Conservation (phyloP, 2,888 invertebrate genomes). For the Pyralis farinalis region DNA sequence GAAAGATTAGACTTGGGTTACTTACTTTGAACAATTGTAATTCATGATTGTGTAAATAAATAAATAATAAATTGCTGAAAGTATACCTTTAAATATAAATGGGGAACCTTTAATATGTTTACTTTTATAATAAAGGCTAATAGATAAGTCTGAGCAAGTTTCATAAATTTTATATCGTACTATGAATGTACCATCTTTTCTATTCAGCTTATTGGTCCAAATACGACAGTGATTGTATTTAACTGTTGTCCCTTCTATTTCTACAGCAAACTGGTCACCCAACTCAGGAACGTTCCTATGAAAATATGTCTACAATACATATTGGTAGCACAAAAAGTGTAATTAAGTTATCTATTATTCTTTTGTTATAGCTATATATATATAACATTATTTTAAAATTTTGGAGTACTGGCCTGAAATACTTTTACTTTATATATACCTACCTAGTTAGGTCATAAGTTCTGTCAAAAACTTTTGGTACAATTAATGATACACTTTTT, state of each 20-base stretch:
- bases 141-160: constrained; percentile 85
- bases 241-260: constrained; percentile 80
- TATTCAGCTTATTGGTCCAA: constrained; percentile 88
- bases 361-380: too few relatives aligned
- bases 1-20: constrained; percentile 26
- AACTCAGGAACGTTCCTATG: constrained; percentile 79
- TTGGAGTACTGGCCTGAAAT: too few relatives aligned
- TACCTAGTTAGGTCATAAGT: too few relatives aligned
- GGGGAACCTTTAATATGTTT: constrained; percentile 84
- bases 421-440: too few relatives aligned
- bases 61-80: background rate
- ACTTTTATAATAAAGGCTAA: constrained; percentile 84
- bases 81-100: constrained; percentile 82
- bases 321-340: too few relatives aligned
- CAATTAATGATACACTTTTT: too few relatives aligned
- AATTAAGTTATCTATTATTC: too few relatives aligned
- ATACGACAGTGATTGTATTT: constrained; percentile 83
- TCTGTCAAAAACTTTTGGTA: too few relatives aligned
- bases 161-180: constrained; percentile 91
- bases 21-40: too few relatives aligned
- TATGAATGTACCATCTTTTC: constrained; percentile 91
- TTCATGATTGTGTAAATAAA: background rate
- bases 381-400: too few relatives aligned
- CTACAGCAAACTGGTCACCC: constrained; percentile 69
- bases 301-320: constrained; percentile 22